Percentiles rank a stretch among this genome's conserved stretches.
Evolutionary conservation across 37 sponge, comb jelly and placozoan species (phyloP).

Genomic region (Petrosia ficiformis): DNA sequence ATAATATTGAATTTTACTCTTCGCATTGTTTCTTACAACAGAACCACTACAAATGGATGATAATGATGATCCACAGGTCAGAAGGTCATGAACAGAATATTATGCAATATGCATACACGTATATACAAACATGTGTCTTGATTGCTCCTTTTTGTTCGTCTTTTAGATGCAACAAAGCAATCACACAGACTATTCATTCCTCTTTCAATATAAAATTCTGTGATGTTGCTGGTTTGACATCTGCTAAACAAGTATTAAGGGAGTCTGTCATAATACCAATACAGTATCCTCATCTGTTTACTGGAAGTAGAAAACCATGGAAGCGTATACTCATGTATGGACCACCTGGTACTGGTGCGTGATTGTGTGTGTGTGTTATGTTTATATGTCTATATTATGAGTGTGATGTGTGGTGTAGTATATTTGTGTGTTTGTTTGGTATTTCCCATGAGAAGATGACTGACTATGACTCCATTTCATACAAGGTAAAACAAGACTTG

Average conservation of each 20-base stretch:
- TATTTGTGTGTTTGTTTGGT: background rate
- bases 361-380: background rate
- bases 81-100: too few relatives aligned
- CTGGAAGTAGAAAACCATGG: constrained; percentile 74
- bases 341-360: constrained; percentile 82
- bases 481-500: constrained; percentile 60
- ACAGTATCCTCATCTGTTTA: constrained; percentile 61
- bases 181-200: constrained; percentile 39
- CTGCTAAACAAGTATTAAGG: constrained; percentile 68
- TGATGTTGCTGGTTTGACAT: constrained; percentile 69
- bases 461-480: constrained; percentile 1
- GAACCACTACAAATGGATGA: too few relatives aligned
- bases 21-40: too few relatives aligned
- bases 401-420: background rate
- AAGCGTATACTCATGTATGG: constrained; percentile 80
- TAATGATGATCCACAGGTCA: too few relatives aligned
- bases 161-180: constrained; percentile 31
- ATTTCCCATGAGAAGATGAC: background rate
- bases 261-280: constrained; percentile 76
- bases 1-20: too few relatives aligned
- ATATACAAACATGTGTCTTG: too few relatives aligned
- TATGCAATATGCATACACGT: too few relatives aligned
- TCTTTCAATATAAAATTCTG: constrained; percentile 18
- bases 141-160: too few relatives aligned
- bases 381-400: too few relatives aligned